phyloP scores from a whole-genome alignment of 1,140 invertebrate genomes.

The Gonatopus flavifemur region DNA sequence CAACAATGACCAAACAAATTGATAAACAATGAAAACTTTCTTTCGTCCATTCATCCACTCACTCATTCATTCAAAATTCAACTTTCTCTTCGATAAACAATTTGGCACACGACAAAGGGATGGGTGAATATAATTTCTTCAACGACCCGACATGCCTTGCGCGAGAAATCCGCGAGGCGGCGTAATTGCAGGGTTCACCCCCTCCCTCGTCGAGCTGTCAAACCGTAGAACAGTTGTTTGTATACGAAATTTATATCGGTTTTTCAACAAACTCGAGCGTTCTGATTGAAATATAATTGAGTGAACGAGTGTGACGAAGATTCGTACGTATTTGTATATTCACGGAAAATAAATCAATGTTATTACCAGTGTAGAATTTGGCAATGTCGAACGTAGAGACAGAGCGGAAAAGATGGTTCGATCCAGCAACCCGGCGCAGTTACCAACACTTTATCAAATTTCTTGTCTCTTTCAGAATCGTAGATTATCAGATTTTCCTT shows the following conservation, averaged over 20 bases:
- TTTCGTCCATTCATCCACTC: too few species aligned
- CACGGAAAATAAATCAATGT: neutral
- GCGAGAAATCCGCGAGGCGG: slow-evolving; percentile 11
- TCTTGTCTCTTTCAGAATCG: slow-evolving; percentile 6
- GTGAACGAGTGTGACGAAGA: slow-evolving; percentile 21
- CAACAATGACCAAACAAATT: too few species aligned
- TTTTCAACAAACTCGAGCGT: slow-evolving; percentile 11
- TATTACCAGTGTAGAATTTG: neutral
- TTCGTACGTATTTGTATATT: slow-evolving; percentile 18
- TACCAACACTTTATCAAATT: slow-evolving; percentile 16
- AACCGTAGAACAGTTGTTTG: slow-evolving; percentile 42
- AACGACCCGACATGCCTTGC: slow-evolving; percentile 9
- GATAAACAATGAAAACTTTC: too few species aligned
- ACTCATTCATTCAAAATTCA: too few species aligned
- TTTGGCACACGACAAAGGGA: too few species aligned
- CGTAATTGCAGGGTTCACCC: slow-evolving; percentile 12
- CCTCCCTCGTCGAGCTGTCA: slow-evolving; percentile 35
- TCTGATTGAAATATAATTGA: slow-evolving; percentile 5
- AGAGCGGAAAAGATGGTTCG: neutral
- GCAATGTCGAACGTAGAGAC: neutral
- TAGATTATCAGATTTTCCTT: too few species aligned
- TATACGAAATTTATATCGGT: slow-evolving; percentile 43
- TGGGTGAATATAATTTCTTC: too few species aligned
- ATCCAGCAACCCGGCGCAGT: slow-evolving; percentile 19
- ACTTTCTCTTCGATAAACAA: too few species aligned